Evolutionary conservation across 2,797 vertebrate genomes (phyloP).

Genomic region (Sebastes nivosus): DNA sequence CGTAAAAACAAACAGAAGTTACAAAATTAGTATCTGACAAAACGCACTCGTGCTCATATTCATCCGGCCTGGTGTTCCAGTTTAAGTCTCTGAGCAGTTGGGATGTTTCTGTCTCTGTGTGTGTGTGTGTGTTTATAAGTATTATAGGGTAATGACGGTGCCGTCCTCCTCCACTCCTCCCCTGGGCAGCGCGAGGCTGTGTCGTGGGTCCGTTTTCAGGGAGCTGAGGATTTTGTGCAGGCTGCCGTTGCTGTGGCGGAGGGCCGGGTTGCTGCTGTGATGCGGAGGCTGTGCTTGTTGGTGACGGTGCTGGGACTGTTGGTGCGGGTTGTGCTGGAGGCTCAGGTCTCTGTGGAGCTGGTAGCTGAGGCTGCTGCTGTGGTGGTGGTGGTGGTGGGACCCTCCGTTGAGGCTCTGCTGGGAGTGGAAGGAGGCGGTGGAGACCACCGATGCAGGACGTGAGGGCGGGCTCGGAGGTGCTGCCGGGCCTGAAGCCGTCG

Average conservation of each 20-base stretch:
- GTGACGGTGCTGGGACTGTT: conserved; percentile 67
- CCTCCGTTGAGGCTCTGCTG: conserved; percentile 85
- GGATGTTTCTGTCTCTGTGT: conserved; percentile 51
- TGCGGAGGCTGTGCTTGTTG: conserved; percentile 70
- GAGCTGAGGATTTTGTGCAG: conserved; percentile 95
- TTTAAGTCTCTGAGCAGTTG: conserved; percentile 75
- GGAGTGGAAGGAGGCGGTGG: conserved; percentile 84
- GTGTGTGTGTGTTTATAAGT: conserved; percentile 15
- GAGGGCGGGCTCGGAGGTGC: conserved; percentile 77
- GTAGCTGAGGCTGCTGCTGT: conserved; percentile 84
- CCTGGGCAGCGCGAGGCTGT: conserved; percentile 93
- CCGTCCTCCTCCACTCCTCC: conserved; percentile 97
- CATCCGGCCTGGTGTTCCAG: conserved; percentile 59
- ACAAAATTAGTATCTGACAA: conserved; percentile 65
- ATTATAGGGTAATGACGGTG: conserved; percentile 96
- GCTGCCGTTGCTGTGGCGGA: conserved; percentile 90
- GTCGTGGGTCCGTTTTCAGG: conserved; percentile 92
- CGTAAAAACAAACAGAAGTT: conserved; percentile 57
- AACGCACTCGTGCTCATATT: conserved; percentile 51
- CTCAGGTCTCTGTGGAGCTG: conserved; percentile 91
- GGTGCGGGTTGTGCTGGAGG: conserved; percentile 73
- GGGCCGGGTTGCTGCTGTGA: conserved; percentile 83
- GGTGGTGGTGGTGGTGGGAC: conserved; percentile 67
- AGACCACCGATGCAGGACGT: conserved; percentile 79
- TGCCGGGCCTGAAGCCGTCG: conserved; percentile 14